Conservation (phyloP, 2,113 vertebrate species). For the Hippocampus barbouri region DNA sequence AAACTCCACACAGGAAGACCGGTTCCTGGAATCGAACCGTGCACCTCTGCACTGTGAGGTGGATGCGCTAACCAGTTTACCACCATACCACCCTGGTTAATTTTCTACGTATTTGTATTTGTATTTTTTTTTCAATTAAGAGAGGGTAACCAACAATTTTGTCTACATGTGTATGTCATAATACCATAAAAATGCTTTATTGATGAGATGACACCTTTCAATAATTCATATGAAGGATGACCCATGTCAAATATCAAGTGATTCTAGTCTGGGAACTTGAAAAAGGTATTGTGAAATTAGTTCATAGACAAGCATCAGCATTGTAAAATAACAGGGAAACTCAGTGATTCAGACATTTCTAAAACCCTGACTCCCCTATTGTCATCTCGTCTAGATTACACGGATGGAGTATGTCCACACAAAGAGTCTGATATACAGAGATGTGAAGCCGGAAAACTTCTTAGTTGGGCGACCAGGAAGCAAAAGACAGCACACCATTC, state of each 20-base stretch:
- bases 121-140: too few species aligned
- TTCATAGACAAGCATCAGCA: neutral
- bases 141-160: too few species aligned
- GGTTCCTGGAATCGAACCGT: too few species aligned
- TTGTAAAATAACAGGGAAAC: neutral
- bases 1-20: too few species aligned
- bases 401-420: conserved; percentile 97
- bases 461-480: conserved; percentile 92
- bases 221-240: neutral
- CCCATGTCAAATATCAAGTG: neutral
- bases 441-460: conserved; percentile 98
- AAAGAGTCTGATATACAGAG: conserved; percentile 96
- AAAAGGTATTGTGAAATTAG: neutral
- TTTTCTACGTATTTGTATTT: too few species aligned
- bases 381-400: conserved; percentile 77
- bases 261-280: neutral
- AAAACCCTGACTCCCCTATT: neutral
- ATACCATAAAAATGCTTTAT: neutral
- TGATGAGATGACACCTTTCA: neutral
- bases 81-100: too few species aligned
- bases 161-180: neutral
- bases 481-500: conserved; percentile 93
- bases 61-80: too few species aligned
- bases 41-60: too few species aligned
- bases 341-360: neutral